phyloP scores from a whole-genome alignment of 2,113 vertebrate genomes.

The Rhagologus leucostigma region DNA sequence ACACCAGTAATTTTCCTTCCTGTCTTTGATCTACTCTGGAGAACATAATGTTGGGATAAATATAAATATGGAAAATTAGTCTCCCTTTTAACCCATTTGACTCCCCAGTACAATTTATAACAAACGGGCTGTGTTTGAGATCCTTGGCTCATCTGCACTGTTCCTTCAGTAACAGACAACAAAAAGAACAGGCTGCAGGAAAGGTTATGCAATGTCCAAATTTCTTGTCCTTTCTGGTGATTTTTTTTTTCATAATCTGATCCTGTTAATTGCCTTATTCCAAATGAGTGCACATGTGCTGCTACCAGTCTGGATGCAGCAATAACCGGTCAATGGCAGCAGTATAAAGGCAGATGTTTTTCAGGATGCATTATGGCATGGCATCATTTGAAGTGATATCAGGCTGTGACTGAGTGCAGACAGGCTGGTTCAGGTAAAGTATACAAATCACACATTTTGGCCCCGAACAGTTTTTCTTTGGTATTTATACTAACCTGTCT shows the following conservation, averaged over 20 bases:
- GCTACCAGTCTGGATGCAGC: neutral
- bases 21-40: neutral
- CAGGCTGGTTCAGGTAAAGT: neutral
- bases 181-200: neutral
- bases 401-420: neutral
- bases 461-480: neutral
- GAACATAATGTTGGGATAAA: neutral
- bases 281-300: neutral
- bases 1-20: neutral
- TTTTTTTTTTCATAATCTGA: neutral
- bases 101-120: neutral
- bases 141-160: neutral
- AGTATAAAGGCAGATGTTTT: neutral
- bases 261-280: neutral
- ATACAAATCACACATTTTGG: neutral
- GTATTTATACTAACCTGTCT: neutral
- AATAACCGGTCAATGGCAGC: neutral
- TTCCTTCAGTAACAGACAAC: neutral
- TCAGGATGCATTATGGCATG: neutral
- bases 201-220: neutral
- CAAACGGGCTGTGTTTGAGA: neutral
- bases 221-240: neutral
- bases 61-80: neutral
- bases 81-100: neutral
- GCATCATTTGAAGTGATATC: neutral